These are phyloP conservation scores for Muraenolepis orangiensis DNA, from an alignment of 2,797 vertebrate species.

Conservation along the genomic window DNA sequence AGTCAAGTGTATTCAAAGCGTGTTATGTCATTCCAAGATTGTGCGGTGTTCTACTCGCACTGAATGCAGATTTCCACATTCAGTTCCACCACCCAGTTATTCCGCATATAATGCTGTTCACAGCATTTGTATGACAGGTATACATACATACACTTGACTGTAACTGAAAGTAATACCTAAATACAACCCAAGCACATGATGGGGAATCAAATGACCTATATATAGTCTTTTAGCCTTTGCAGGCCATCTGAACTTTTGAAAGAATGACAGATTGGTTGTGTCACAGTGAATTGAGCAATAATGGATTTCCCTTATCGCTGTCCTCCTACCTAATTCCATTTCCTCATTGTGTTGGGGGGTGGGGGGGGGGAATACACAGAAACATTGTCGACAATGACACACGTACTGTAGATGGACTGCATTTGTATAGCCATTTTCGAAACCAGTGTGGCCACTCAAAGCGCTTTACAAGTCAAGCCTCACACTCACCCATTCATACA, in stretches of 20 bases:
- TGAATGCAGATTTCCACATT: no score
- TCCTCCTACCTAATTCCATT: slow-evolving; percentile 3
- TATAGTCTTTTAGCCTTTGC: slow-evolving; percentile 12
- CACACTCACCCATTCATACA: no score
- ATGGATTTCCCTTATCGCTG: slow-evolving; percentile 13
- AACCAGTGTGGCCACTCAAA: no score
- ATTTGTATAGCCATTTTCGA: no score
- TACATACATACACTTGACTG: background rate
- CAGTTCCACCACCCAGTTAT: no score
- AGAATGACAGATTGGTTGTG: slow-evolving; percentile 18
- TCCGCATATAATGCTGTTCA: background rate
- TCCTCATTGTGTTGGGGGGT: background rate
- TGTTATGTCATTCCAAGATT: no score
- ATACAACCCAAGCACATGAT: background rate
- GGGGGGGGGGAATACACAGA: background rate
- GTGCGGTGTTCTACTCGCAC: no score
- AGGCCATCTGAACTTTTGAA: background rate
- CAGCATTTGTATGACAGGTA: background rate
- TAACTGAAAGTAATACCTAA: background rate
- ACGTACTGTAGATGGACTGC: background rate
- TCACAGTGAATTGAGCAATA: background rate
- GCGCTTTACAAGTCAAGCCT: no score
- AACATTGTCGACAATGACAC: background rate
- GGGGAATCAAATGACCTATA: background rate
- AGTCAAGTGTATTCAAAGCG: no score